phyloP scores from a whole-genome alignment of 2,113 vertebrate genomes.

The Notiomystis cincta region DNA sequence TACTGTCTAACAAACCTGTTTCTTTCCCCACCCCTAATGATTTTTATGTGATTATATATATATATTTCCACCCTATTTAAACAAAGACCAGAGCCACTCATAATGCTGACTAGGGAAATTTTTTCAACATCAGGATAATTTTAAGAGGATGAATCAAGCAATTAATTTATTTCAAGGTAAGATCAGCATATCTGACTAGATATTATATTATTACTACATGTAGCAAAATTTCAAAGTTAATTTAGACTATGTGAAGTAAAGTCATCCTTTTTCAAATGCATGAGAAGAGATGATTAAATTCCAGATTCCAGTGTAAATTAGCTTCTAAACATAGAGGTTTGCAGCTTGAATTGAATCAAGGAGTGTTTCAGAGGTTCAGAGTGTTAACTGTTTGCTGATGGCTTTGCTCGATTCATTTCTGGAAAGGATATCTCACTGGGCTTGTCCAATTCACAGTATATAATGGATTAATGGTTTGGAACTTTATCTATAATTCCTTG shows the following conservation, averaged over 20 bases:
- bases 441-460: constrained; percentile 42
- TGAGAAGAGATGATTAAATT: constrained; percentile 67
- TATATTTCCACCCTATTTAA: background rate
- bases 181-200: constrained; percentile 61
- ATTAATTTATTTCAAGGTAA: constrained; percentile 71
- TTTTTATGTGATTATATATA: background rate
- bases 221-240: constrained; percentile 66
- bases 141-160: constrained; percentile 59
- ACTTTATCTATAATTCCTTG: constrained; percentile 64
- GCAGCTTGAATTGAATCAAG: constrained; percentile 27
- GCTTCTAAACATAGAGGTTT: constrained; percentile 37
- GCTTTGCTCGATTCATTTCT: background rate
- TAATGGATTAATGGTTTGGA: constrained; percentile 67
- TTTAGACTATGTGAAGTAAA: constrained; percentile 32
- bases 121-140: constrained; percentile 48
- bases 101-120: constrained; percentile 37
- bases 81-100: background rate
- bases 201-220: constrained; percentile 59
- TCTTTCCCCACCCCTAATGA: background rate
- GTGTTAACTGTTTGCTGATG: constrained; percentile 54
- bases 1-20: background rate
- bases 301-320: constrained; percentile 61
- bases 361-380: constrained; percentile 12
- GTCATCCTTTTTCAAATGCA: constrained; percentile 42
- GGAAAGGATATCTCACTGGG: constrained; percentile 5